These are phyloP conservation scores for Amphiura filiformis DNA, from an alignment of 35 echinoderm and acorn worm species.

Conservation along the genomic window DNA sequence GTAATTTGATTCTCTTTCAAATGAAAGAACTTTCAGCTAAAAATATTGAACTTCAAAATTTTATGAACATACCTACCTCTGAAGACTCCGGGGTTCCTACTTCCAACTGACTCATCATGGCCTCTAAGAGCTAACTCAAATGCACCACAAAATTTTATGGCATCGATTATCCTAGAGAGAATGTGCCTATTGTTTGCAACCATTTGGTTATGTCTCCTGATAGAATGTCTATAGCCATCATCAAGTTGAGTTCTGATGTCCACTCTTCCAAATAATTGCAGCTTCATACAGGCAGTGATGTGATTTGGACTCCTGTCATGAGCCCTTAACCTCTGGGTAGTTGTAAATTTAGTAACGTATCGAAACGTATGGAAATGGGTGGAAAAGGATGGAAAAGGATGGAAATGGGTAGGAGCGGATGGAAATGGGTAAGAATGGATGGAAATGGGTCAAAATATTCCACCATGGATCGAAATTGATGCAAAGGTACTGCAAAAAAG, in stretches of 20 bases:
- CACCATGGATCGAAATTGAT: too few species aligned
- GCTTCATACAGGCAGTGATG: not conserved
- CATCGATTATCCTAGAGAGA: not conserved
- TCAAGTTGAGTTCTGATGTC: not conserved
- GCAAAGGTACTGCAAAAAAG: too few species aligned
- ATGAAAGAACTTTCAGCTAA: too few species aligned
- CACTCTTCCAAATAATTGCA: not conserved
- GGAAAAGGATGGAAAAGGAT: too few species aligned
- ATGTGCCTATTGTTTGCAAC: not conserved
- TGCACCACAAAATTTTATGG: not conserved
- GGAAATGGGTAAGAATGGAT: too few species aligned
- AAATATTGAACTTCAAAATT: too few species aligned
- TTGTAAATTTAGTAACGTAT: too few species aligned
- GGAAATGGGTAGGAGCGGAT: too few species aligned
- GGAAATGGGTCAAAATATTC: too few species aligned
- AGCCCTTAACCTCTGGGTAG: too few species aligned
- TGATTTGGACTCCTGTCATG: not conserved
- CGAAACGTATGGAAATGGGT: too few species aligned
- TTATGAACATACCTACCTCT: not conserved
- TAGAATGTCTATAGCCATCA: not conserved
- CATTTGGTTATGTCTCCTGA: not conserved
- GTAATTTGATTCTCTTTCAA: too few species aligned
- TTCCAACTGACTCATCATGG: not conserved
- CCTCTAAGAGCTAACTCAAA: not conserved
- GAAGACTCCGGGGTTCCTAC: not conserved